These are phyloP conservation scores for Agrotis clavis DNA, from an alignment of 2,888 invertebrate genomes.

Conservation along the genomic window DNA sequence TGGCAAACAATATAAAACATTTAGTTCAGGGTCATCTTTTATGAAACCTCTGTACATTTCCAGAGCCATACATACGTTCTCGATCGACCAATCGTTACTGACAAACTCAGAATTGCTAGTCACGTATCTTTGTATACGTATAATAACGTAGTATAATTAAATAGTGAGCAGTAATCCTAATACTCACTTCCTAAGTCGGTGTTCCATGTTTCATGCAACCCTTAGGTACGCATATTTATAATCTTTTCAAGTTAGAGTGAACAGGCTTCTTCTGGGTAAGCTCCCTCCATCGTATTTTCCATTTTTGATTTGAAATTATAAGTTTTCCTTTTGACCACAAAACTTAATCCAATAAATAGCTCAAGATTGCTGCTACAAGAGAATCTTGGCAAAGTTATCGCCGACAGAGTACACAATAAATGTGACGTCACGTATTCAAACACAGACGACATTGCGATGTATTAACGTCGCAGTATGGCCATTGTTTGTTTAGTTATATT, in stretches of 20 bases:
- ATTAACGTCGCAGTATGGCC: constrained; percentile 28
- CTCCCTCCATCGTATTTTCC: no score
- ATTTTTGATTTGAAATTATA: neutral
- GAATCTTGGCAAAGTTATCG: constrained; percentile 34
- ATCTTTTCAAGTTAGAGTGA: no score
- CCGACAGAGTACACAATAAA: constrained; percentile 35
- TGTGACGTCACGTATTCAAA: constrained; percentile 49
- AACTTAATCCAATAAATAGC: neutral
- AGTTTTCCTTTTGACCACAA: neutral
- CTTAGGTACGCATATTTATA: no score
- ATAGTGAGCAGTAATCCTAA: no score
- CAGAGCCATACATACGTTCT: neutral
- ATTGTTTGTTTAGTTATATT: constrained; percentile 42
- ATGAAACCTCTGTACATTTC: neutral
- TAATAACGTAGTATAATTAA: no score
- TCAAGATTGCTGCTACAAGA: neutral
- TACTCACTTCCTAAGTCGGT: no score
- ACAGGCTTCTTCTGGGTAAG: no score
- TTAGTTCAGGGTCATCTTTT: neutral
- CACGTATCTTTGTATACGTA: neutral
- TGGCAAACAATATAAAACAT: neutral
- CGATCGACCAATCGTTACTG: neutral
- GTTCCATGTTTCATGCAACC: no score
- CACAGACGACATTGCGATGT: constrained; percentile 53
- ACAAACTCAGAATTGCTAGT: neutral